phyloP scores from a whole-genome alignment of 2,888 invertebrate genomes.

The Ommatoiulus sabulosus region DNA sequence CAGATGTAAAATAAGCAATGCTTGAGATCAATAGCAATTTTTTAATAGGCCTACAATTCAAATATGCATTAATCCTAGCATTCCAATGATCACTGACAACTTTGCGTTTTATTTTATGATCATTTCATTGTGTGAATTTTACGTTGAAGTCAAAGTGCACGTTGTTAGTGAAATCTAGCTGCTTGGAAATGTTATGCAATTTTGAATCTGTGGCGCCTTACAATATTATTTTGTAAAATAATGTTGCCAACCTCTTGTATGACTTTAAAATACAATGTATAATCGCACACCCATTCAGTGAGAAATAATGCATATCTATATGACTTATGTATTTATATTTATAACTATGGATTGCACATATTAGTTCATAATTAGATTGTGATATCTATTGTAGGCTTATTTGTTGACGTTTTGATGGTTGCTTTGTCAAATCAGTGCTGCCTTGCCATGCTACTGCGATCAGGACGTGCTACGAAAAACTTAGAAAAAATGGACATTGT shows the following conservation, averaged over 20 bases:
- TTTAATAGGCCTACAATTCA: neutral
- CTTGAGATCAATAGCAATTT: neutral
- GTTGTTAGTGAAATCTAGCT: neutral
- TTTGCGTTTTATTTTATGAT: neutral
- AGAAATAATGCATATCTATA: slow-evolving; percentile 45
- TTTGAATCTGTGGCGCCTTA: neutral
- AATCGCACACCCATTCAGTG: slow-evolving; percentile 28
- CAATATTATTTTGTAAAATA: slow-evolving; percentile 30
- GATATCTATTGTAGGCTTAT: slow-evolving; percentile 45
- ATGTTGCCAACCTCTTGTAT: neutral
- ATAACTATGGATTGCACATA: slow-evolving; percentile 8
- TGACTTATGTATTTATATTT: slow-evolving; percentile 46
- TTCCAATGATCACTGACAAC: neutral
- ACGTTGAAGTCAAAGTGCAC: neutral
- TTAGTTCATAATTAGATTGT: slow-evolving; percentile 45
- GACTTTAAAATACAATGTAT: slow-evolving; percentile 18
- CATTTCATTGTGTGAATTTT: neutral
- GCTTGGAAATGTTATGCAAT: neutral
- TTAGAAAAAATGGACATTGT: neutral
- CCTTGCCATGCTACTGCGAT: neutral
- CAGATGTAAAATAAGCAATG: neutral
- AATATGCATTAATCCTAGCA: neutral
- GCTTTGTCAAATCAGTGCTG: neutral
- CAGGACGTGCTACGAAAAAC: neutral
- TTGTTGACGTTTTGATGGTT: slow-evolving; percentile 15